A percentile compares a stretch with the other conserved stretches of the same genome.
These are phyloP conservation scores for Sepioteuthis lessoniana DNA, from an alignment of 2,888 invertebrate genomes.

Conservation along the genomic window DNA sequence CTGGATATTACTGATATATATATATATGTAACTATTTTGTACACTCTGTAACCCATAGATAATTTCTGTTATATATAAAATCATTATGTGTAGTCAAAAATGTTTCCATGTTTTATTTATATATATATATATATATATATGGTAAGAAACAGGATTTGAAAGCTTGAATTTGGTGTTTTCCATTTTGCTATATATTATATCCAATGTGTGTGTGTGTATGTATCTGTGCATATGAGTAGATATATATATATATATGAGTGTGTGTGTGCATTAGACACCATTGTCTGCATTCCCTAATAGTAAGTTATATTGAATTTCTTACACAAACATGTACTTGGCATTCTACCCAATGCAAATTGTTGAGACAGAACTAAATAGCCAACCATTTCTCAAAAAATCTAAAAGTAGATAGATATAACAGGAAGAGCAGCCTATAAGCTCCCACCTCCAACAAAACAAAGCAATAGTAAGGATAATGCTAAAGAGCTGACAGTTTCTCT, in stretches of 20 bases:
- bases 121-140: no score
- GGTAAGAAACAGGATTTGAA: no score
- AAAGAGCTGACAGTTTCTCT: background rate
- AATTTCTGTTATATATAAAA: no score
- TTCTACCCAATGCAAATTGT: background rate
- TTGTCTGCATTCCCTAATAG: background rate
- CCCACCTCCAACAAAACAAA: background rate
- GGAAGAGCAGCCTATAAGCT: background rate
- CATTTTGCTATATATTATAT: no score
- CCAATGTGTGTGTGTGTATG: no score
- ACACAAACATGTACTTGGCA: background rate
- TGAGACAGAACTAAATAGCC: background rate
- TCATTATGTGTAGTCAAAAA: no score
- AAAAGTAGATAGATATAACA: background rate
- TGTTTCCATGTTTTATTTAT: no score
- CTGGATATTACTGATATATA: no score
- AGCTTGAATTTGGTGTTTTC: no score
- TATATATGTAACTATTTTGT: no score
- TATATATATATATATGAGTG: background rate
- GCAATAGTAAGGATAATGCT: background rate
- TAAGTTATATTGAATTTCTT: constrained; percentile 23
- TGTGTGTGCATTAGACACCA: background rate
- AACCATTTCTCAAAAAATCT: background rate
- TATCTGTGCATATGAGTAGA: background rate
- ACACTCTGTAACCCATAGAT: no score